Base-by-base conservation (phyloP, 2,888 invertebrate species). In the Leucophenga montana region DNA sequence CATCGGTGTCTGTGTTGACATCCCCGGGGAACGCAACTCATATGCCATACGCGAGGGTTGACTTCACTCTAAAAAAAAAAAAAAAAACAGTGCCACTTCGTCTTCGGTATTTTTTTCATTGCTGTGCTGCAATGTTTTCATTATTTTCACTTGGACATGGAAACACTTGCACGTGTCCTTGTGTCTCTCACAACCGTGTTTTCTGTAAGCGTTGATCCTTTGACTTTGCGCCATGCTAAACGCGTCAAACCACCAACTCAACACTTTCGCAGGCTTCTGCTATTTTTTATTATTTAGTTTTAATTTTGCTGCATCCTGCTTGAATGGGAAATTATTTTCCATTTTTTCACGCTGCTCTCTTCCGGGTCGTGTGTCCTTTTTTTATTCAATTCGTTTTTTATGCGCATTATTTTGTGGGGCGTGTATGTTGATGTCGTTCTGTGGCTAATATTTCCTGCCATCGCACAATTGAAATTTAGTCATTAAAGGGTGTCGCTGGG, bases 381-480 rank as follows among this genome's bases (percentile, higher is more conserved):
- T 71, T 59, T 74, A 75, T 74, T 70, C 72, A 70, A 61, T 71
- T 71, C 71, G 75, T 75, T 76, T 75, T 82, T 80, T 83, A 82
- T 74, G 75, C 75, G 62, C 20, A 48, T 64, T 64, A 14, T n/a
- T 22, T 39, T 39, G 13, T 65, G 70, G 79, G 86, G 86, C 85
- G 85, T 86, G 86, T 82, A 78, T 48, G 64, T 66, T 67, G 73
- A 65, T 68, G 72, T 73, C 75, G 77, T 72, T 76, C 75, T 86
- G 86, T 77, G 86, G 86, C 86, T 86, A 86, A 86, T 86, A 83
- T 86, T 86, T 86, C 85, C 86, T 79, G 84, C 76, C 74, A 76
- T 75, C 70, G 46, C 70, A 76, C 75, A 72, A 75, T 67, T 70
- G 72, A 77, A 82, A 78, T 78, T 77, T 75, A 74, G 77, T 81